Conservation (phyloP, 2,113 vertebrate genomes). For the Aphyosemion australe region DNA sequence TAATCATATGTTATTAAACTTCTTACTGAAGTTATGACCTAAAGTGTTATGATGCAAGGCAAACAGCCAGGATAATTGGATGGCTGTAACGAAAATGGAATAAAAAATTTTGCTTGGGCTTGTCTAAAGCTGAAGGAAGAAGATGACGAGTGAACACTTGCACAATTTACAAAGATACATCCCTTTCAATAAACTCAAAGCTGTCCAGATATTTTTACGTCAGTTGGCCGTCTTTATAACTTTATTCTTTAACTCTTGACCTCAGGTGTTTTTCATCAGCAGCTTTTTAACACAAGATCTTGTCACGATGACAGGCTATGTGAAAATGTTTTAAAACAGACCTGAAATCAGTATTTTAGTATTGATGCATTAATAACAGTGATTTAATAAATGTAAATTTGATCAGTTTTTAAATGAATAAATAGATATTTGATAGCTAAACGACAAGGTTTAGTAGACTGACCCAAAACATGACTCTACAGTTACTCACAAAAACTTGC, state of each 20-base stretch:
- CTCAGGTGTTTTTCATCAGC: neutral
- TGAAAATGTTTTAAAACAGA: neutral
- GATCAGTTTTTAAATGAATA: no score
- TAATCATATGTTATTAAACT: neutral
- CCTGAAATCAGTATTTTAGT: neutral
- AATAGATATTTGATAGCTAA: no score
- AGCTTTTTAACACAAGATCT: neutral
- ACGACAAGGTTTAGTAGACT: no score
- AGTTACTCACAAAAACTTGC: no score
- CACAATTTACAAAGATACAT: neutral
- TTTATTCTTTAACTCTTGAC: no score
- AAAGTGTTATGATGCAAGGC: neutral
- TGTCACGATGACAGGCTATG: neutral
- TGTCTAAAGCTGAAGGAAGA: slow-evolving; percentile 11
- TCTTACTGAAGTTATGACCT: neutral
- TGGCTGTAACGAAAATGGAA: neutral
- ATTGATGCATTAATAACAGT: no score
- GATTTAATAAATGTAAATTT: no score
- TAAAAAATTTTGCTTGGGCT: slow-evolving; percentile 4
- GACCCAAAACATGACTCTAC: no score
- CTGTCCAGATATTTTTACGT: neutral
- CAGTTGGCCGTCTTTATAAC: no score
- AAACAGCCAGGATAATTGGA: slow-evolving; percentile 6
- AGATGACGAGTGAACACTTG: neutral
- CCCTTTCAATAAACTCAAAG: neutral